These are phyloP conservation scores for Clarias magur DNA, from an alignment of 2,113 vertebrate species.

Conservation along the genomic window DNA sequence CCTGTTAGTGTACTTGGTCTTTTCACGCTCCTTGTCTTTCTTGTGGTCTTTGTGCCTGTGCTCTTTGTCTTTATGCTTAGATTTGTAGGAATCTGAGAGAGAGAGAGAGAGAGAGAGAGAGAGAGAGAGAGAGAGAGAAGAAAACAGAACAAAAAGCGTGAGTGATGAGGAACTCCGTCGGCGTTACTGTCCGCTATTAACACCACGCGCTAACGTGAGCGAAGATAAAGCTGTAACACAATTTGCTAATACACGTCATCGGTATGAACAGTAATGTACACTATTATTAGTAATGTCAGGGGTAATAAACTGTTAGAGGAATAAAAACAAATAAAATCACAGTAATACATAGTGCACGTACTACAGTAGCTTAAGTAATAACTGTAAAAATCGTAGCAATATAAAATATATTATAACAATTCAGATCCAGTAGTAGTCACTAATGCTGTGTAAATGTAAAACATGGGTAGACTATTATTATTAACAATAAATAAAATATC, in stretches of 20 bases:
- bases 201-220: not conserved
- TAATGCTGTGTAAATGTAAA: too few relatives aligned
- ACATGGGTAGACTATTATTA: too few relatives aligned
- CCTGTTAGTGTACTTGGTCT: constrained; percentile 92
- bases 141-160: constrained; percentile 84
- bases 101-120: constrained; percentile 57
- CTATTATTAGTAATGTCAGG: too few relatives aligned
- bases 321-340: not conserved
- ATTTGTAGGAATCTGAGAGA: constrained; percentile 86
- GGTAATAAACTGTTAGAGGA: not conserved
- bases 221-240: not conserved
- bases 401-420: too few relatives aligned
- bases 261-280: too few relatives aligned
- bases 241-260: not conserved
- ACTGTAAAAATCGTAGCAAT: too few relatives aligned
- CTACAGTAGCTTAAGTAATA: too few relatives aligned
- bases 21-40: constrained; percentile 92
- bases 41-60: constrained; percentile 96
- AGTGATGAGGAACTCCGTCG: not conserved
- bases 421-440: too few relatives aligned
- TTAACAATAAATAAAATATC: too few relatives aligned
- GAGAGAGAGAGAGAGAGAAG: constrained; percentile 64
- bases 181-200: not conserved
- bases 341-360: too few relatives aligned
- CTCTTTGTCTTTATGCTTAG: constrained; percentile 95